phyloP scores from a whole-genome alignment of 2,797 vertebrate genomes.

The Artibeus jamaicensis region DNA sequence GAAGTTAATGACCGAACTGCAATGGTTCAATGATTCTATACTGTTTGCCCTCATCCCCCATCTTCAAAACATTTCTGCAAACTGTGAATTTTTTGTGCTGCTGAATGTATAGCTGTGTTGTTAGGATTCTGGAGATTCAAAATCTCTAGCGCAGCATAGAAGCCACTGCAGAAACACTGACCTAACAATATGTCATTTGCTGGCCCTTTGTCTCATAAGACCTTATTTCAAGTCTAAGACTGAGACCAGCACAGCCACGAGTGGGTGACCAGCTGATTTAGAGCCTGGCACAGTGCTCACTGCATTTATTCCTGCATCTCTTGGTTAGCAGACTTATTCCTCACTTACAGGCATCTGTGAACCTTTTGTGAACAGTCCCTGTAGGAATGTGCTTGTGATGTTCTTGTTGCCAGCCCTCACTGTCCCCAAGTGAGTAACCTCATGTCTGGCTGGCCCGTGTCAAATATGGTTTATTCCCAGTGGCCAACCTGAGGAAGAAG shows the following conservation, averaged over 20 bases:
- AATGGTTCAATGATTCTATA: neutral
- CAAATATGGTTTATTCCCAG: neutral
- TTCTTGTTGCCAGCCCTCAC: neutral
- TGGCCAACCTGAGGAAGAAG: neutral
- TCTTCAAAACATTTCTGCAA: neutral
- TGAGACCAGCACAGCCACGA: neutral
- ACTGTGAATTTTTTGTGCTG: neutral
- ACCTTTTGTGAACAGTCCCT: neutral
- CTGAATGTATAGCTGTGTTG: neutral
- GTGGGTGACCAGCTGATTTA: neutral
- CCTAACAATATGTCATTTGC: neutral
- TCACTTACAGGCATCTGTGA: neutral
- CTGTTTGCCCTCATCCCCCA: neutral
- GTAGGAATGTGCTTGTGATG: neutral
- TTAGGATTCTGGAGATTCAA: neutral
- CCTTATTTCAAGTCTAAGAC: neutral
- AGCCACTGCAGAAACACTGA: neutral
- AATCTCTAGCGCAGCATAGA: neutral
- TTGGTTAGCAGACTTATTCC: neutral
- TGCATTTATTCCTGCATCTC: neutral
- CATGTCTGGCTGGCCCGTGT: neutral
- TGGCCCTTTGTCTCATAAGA: neutral
- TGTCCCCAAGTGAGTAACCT: neutral
- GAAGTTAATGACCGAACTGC: neutral
- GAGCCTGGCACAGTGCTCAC: neutral